These are phyloP conservation scores for Amphimallon solstitiale DNA, from an alignment of 2,888 invertebrate species.

Conservation along the genomic window DNA sequence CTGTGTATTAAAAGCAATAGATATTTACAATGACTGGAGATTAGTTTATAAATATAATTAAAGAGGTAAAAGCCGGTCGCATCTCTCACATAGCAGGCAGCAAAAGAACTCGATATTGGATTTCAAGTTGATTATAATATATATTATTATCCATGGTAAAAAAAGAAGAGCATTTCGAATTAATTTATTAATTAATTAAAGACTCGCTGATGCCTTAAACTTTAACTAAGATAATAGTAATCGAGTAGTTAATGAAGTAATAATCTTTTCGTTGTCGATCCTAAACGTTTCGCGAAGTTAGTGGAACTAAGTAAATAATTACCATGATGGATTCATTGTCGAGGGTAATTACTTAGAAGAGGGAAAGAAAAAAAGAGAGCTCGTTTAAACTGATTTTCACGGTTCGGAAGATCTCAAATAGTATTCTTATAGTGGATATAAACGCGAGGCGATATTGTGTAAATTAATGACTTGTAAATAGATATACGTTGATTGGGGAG, in stretches of 20 bases:
- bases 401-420: background rate
- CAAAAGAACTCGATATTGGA: constrained; percentile 2
- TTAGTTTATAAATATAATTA: constrained; percentile 28
- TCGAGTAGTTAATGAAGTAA: constrained; percentile 14
- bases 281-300: constrained; percentile 1
- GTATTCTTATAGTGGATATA: background rate
- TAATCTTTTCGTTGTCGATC: background rate
- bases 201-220: background rate
- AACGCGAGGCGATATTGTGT: too few species aligned
- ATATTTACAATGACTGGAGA: constrained; percentile 16
- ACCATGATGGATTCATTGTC: background rate
- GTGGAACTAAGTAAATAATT: constrained; percentile 2
- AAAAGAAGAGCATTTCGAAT: background rate
- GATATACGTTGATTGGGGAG: too few species aligned
- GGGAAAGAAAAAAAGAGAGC: background rate
- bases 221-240: constrained; percentile 1
- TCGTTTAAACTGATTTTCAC: constrained; percentile 3
- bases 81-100: background rate
- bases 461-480: background rate
- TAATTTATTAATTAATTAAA: constrained; percentile 26
- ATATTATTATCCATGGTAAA: background rate
- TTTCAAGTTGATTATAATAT: constrained; percentile 27
- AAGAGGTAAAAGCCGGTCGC: constrained; percentile 18
- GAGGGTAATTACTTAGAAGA: background rate
- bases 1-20: constrained; percentile 6